These are phyloP conservation scores for Baccha elongata DNA, from an alignment of 2,888 invertebrate species.

Conservation along the genomic window DNA sequence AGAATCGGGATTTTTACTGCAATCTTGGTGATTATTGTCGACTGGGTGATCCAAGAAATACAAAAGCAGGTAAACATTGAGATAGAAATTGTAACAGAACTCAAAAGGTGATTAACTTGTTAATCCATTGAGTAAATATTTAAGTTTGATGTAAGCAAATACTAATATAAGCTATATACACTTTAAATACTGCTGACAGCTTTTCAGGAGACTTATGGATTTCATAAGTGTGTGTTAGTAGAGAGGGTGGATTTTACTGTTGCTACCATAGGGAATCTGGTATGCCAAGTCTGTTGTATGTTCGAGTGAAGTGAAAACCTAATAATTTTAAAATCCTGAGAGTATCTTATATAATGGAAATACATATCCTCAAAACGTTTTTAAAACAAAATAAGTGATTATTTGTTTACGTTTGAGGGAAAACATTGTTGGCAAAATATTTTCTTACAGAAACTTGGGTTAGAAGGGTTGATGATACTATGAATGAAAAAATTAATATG, in stretches of 20 bases:
- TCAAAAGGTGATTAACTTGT: constrained; percentile 27
- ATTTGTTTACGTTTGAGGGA: too few relatives aligned
- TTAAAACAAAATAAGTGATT: not conserved
- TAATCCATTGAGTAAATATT: constrained; percentile 51
- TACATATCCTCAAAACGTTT: not conserved
- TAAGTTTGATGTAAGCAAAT: constrained; percentile 15
- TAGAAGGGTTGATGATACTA: too few relatives aligned
- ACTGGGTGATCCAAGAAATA: constrained; percentile 89
- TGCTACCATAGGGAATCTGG: too few relatives aligned
- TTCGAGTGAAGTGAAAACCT: too few relatives aligned
- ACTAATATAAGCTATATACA: not conserved
- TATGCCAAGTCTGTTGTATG: too few relatives aligned
- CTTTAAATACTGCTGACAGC: constrained; percentile 4
- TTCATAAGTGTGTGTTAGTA: not conserved
- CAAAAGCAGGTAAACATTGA: constrained; percentile 88
- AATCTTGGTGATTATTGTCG: constrained; percentile 89
- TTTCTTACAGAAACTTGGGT: too few relatives aligned
- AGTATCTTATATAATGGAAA: too few relatives aligned
- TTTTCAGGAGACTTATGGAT: not conserved
- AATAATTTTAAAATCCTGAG: too few relatives aligned
- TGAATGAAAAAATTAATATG: too few relatives aligned
- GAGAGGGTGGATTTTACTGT: not conserved
- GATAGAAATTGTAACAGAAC: constrained; percentile 5
- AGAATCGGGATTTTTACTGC: constrained; percentile 91
- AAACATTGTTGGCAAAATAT: too few relatives aligned